These are phyloP conservation scores for Streptopelia turtur DNA, from an alignment of 2,797 vertebrate genomes.

Conservation along the genomic window DNA sequence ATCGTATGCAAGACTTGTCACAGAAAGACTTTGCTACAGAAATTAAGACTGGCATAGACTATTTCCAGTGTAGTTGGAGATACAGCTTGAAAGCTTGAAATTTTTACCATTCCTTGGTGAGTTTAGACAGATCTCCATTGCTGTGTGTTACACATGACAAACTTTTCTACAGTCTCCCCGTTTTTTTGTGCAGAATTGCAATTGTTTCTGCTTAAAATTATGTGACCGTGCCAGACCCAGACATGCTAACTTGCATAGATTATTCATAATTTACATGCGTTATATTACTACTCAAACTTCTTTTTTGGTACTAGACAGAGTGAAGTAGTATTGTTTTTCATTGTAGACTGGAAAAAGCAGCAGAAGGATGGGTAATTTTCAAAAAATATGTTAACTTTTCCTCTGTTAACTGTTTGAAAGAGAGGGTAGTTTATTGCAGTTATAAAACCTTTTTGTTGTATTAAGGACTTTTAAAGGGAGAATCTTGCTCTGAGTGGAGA, in stretches of 20 bases:
- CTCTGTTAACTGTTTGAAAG: neutral
- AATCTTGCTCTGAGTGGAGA: neutral
- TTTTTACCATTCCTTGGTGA: neutral
- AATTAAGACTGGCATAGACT: neutral
- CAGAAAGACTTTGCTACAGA: neutral
- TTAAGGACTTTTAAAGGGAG: neutral
- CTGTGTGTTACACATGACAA: neutral
- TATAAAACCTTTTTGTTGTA: neutral
- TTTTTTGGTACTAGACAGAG: neutral
- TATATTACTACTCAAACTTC: neutral
- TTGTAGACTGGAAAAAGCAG: neutral
- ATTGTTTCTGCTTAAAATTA: neutral
- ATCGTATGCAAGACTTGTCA: neutral
- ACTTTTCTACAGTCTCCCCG: neutral
- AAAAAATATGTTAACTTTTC: neutral
- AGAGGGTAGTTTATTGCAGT: neutral
- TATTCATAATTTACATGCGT: neutral
- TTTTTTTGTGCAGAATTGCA: neutral
- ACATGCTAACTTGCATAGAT: neutral
- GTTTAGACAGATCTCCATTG: neutral
- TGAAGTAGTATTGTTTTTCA: neutral
- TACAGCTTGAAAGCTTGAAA: neutral
- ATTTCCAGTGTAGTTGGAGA: neutral
- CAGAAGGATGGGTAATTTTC: neutral
- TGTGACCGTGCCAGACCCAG: neutral